Base-by-base conservation (phyloP, 2,797 vertebrate genomes). In the Chaetophractus vellerosus region DNA sequence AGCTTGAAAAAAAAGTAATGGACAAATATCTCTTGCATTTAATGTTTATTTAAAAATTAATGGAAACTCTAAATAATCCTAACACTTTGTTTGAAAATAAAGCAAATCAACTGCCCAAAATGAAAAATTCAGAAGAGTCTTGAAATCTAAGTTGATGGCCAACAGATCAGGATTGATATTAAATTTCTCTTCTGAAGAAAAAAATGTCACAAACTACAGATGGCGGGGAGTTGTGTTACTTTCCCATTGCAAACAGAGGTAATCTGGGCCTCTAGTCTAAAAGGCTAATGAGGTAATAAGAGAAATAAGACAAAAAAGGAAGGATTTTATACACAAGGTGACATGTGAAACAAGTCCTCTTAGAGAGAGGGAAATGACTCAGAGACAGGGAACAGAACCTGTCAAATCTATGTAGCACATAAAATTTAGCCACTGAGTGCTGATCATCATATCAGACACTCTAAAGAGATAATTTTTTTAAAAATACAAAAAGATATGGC, bases 1-100 rank as follows among this genome's bases (percentile, higher is more conserved):
- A 78, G 7, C 19, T 59, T 64, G 31, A 63, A 64, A 69, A 94
- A 91, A 88, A 50, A 26, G 31, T 83, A 64, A 69, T 9, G 81
- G 57, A 61, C 6, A 90, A 36, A 52, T 31, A 31, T 18, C 8
- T 81, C 19, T 85, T 91, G 23, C 24, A 79, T 31, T 92, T 84
- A 72, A 90, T 69, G 74, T 6, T 66, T 38, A 66, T 36, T 85
- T 82, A 64, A 76, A 84, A 85, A 52, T 23, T 63, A 71, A 82
- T 38, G 33, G 50, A 92, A 78, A 82, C 1, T 1, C 45, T 26
- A 85, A 90, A 82, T 74, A 80, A 85, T 71, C 23, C 69, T 52
- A 88, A 50, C 0, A 79, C 3, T 21, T 74, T 68, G 10, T 61
- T 86, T 16, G 4, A 55, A 91, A 94, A 26, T 50, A 41, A 12